Percentiles rank a stretch among this genome's conserved stretches.
Evolutionary conservation across 2,888 invertebrate species (phyloP).

Genomic region (Julus scanicus): DNA sequence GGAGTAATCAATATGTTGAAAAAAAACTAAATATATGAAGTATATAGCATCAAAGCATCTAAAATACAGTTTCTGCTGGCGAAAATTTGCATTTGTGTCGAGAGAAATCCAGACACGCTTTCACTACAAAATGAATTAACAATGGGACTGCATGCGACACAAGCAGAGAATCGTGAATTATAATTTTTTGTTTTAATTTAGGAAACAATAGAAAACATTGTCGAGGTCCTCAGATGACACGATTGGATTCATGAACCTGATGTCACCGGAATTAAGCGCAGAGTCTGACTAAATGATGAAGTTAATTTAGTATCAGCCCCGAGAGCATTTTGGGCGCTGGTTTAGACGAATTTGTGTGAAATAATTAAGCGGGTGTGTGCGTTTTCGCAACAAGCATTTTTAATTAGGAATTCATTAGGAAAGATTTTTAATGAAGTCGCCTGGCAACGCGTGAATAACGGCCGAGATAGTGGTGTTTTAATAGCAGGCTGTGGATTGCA

Average conservation of each 20-base stretch:
- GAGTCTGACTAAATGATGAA: conserved; percentile 2
- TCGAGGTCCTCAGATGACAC: not conserved
- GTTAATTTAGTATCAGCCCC: not conserved
- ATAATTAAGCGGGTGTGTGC: conserved; percentile 8
- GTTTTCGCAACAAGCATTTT: conserved; percentile 2
- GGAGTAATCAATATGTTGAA: too few species aligned
- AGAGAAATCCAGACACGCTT: too few species aligned
- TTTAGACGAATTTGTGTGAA: not conserved
- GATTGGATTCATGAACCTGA: not conserved
- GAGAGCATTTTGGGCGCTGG: not conserved
- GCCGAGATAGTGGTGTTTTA: not conserved
- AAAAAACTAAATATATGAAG: too few species aligned
- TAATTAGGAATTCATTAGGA: conserved; percentile 19
- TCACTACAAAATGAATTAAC: not conserved
- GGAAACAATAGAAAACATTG: not conserved
- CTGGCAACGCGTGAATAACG: conserved; percentile 4
- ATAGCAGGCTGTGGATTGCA: not conserved
- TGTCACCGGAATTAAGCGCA: not conserved
- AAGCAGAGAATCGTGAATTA: not conserved
- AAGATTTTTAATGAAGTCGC: conserved; percentile 19
- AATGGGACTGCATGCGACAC: not conserved
- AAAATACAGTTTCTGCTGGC: too few species aligned
- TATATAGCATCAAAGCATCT: too few species aligned
- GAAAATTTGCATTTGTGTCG: too few species aligned
- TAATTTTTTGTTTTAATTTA: not conserved